phyloP scores from a whole-genome alignment of 2,888 invertebrate genomes.

The Myopa testacea region DNA sequence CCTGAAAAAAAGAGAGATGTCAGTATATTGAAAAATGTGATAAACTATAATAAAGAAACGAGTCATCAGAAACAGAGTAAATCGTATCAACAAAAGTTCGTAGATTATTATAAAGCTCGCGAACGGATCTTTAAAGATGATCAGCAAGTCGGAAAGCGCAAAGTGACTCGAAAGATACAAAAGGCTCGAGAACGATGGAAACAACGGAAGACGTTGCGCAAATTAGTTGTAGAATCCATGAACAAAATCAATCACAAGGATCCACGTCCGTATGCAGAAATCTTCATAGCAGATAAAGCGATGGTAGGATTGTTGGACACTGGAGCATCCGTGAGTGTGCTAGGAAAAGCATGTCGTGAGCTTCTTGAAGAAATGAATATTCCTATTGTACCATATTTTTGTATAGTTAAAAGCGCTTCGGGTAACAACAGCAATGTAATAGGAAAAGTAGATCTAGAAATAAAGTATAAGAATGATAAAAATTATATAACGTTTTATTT shows the following conservation, averaged over 20 bases:
- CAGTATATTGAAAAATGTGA: neutral
- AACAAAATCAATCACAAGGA: neutral
- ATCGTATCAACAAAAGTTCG: neutral
- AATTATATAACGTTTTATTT: neutral
- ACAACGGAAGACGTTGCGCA: neutral
- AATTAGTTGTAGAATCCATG: neutral
- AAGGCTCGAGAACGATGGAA: neutral
- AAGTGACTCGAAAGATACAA: neutral
- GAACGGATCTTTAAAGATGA: neutral
- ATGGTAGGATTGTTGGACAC: neutral
- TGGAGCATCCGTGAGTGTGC: neutral
- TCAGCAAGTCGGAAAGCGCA: neutral
- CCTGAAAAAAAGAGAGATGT: neutral
- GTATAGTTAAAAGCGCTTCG: neutral
- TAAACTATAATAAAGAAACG: neutral
- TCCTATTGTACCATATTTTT: neutral
- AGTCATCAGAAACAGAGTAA: neutral
- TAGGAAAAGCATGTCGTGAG: neutral
- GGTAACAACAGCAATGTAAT: neutral
- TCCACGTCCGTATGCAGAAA: neutral
- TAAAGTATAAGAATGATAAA: neutral
- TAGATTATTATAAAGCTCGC: neutral
- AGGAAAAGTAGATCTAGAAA: neutral
- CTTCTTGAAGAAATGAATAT: neutral
- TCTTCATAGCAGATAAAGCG: neutral